A percentile compares a stretch with the other conserved stretches of the same genome.
Conservation (phyloP, 1,140 invertebrate genomes). For the Psix sp. region DNA sequence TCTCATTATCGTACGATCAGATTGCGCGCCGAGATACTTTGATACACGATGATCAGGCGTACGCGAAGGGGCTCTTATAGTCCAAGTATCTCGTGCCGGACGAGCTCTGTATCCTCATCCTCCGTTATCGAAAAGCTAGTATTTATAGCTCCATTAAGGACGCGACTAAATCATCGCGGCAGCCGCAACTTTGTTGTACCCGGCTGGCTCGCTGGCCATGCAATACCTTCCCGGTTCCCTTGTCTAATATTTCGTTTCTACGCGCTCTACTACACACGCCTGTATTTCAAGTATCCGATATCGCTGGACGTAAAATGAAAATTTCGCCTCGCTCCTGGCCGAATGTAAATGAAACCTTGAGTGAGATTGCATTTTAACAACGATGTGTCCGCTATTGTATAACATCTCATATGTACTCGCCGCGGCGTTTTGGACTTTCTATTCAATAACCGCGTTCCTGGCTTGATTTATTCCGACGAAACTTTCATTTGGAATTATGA, state of each 20-base stretch:
- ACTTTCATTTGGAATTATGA: slow-evolving; percentile 57
- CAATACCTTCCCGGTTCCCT: slow-evolving; percentile 71
- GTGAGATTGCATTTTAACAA: slow-evolving; percentile 63
- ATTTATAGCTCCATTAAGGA: slow-evolving; percentile 78
- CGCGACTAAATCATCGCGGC: slow-evolving; percentile 75
- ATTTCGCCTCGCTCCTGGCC: slow-evolving; percentile 62
- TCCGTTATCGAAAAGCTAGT: slow-evolving; percentile 76
- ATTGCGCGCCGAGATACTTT: slow-evolving; percentile 56
- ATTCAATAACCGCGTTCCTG: slow-evolving; percentile 49
- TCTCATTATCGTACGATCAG: slow-evolving; percentile 61
- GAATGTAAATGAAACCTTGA: slow-evolving; percentile 63
- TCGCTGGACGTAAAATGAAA: slow-evolving; percentile 67
- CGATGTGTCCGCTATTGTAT: slow-evolving; percentile 55
- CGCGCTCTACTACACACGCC: slow-evolving; percentile 67
- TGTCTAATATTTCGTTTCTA: slow-evolving; percentile 75
- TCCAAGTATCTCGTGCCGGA: slow-evolving; percentile 45
- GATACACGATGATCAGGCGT: slow-evolving; percentile 55
- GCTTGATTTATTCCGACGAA: slow-evolving; percentile 57
- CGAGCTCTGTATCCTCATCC: slow-evolving; percentile 65
- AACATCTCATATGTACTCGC: slow-evolving; percentile 50
- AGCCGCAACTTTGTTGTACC: slow-evolving; percentile 76
- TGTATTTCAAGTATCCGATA: slow-evolving; percentile 72
- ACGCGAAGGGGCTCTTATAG: slow-evolving; percentile 50
- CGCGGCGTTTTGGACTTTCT: slow-evolving; percentile 46
- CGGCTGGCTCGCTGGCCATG: slow-evolving; percentile 62